Evolutionary conservation across 2,888 invertebrate species (phyloP), one percentile per base, ranked within the genome.

Genomic region (Diplazon laetatorius): DNA sequence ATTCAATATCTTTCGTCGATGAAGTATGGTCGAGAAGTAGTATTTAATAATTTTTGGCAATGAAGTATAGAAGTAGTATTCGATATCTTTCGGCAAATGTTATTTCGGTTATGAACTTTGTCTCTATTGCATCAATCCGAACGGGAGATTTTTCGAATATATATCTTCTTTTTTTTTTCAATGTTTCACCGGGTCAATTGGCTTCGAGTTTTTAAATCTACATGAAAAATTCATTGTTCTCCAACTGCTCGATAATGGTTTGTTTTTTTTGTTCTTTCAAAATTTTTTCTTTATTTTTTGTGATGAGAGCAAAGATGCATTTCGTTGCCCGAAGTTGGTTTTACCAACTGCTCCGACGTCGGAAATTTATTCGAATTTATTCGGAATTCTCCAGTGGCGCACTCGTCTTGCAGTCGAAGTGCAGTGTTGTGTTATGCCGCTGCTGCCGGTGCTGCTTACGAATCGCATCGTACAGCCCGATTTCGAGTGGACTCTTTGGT

Each of bases 401-500:
- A 76, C 76, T 80, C 69, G 70, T 35, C 59, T 76, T 57, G 42
- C n/a, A 48, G 66, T 39, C 66, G 65, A 63, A 14, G 80, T 62
- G 50, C 62, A 71, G 48, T 52, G 37, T 25, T 25, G 48, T 52
- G 60, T 37, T 50, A 55, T 55, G 55, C 35, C 30, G 37, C 59
- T 42, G 5, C 16, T 52, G 62, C 57, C n/a, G 55, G 46, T 10
- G 69, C 44, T 35, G 76, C 48, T 50, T 37, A 50, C 30, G 57
- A 57, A 42, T 46, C 44, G 71, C 37, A 39, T 65, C 66, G 46
- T 59, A 48, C 39, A 55, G 48, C 37, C 22, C 81, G 82, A 9
- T 84, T 78, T 37, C 84, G 81, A 37, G 69, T 62, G 69, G 50
- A 59, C 73, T 69, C 84, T 82, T 52, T 83, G 82, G 14, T 81